Evolutionary conservation across 2,888 invertebrate genomes (phyloP), one percentile per base, ranked within the genome.

Genomic region (Troglohyphantes excavatus): DNA sequence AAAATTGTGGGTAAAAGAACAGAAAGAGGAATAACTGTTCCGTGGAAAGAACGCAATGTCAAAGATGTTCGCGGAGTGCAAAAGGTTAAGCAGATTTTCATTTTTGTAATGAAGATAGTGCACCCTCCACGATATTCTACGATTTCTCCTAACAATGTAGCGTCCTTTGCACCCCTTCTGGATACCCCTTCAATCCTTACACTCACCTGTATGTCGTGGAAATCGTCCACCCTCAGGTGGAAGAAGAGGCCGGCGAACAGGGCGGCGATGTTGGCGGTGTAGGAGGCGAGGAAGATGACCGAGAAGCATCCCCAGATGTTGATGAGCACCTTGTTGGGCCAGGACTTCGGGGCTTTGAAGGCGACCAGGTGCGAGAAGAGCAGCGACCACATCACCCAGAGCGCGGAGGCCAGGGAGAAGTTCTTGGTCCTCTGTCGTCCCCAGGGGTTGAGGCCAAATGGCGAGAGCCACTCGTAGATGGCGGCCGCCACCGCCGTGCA

Each of bases 301-400:
- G 97, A 97, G 94, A 98, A 97, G 68, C 97, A 97, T 91, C 98
- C 98, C 98, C 98, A 98, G 91, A 98, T 97, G 94, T 98, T 98
- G 94, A 98, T 98, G 92, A 98, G 95, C 94, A 98, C 97, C 94
- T 98, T 98, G 94, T 98, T 98, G 92, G 98, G 98, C 98, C 98
- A 98, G 92, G 97, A 97, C 94, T 98, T 98, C 33, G 98, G 98
- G 17, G 98, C 98, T 92, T 98, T 98, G 93, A 98, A 98, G 84
- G 97, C 97, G 73, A 98, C 98, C 91, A 98, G 95, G 94, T 98
- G 98, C 85, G 97, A 97, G 94, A 98, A 98, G 84, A 98, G 95
- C 87, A 98, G 95, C 27, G 98, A 98, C 96, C 97, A 98, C 96
- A 98, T 97, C 92, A 97, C 97, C 96, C 97, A 97, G 53, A 97